Evolutionary conservation across 2,888 invertebrate species (phyloP).

Genomic region (Nymphalis polychloros): DNA sequence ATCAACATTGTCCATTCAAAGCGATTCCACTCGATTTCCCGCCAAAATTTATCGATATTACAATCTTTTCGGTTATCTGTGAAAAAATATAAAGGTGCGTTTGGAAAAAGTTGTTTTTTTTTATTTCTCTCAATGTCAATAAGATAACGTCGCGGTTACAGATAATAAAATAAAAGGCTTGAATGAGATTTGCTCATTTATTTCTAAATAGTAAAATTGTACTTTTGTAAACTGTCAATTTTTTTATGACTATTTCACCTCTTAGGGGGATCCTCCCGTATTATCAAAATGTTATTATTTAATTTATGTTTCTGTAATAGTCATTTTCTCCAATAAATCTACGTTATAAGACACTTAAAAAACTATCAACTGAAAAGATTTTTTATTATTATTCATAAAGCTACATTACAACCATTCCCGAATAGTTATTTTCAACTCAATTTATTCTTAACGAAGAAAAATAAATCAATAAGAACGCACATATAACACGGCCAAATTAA

Average conservation of each 20-base stretch:
- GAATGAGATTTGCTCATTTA: not conserved
- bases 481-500: constrained; percentile 13
- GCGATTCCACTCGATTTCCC: constrained; percentile 51
- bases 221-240: no score
- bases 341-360: no score
- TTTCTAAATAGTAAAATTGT: no score
- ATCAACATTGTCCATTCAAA: constrained; percentile 51
- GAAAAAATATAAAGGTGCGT: constrained; percentile 45
- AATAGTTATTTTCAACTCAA: no score
- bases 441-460: not conserved
- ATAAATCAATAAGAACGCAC: not conserved
- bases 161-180: constrained; percentile 36
- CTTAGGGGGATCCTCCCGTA: no score
- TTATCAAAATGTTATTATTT: no score
- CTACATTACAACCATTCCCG: no score
- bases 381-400: no score
- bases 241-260: no score
- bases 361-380: no score
- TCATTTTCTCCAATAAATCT: no score
- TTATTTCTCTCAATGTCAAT: constrained; percentile 41
- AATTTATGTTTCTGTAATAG: no score
- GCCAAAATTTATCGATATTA: constrained; percentile 48
- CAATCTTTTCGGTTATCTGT: constrained; percentile 48
- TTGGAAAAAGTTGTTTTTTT: constrained; percentile 35
- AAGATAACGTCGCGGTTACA: constrained; percentile 41